phyloP scores from a whole-genome alignment of 2,888 invertebrate species.

The Lasius platythorax region DNA sequence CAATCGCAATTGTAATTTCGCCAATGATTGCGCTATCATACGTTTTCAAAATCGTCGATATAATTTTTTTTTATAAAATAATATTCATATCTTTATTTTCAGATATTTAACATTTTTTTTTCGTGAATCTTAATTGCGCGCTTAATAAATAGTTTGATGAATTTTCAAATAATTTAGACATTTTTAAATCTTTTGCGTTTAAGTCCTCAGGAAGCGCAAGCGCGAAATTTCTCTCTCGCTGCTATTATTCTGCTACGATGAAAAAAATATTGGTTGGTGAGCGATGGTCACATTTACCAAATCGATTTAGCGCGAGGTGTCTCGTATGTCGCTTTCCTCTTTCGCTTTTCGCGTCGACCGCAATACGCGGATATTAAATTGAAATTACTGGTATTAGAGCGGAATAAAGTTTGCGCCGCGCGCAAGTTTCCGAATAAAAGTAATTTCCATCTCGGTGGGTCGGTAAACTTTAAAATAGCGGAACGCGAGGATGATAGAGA shows the following conservation, averaged over 20 bases:
- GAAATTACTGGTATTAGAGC: slow-evolving; percentile 41
- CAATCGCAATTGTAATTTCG: slow-evolving; percentile 9
- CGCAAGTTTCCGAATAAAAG: slow-evolving; percentile 35
- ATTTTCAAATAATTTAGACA: background rate
- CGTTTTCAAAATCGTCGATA: too few relatives aligned
- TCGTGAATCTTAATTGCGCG: background rate
- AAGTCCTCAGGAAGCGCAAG: background rate
- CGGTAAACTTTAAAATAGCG: slow-evolving; percentile 47
- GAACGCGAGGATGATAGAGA: background rate
- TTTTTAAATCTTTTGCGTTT: background rate
- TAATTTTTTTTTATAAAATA: background rate
- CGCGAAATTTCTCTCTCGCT: background rate
- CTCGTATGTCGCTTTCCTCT: slow-evolving; percentile 27
- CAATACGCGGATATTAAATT: slow-evolving; percentile 48
- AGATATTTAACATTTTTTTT: background rate
- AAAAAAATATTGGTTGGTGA: background rate
- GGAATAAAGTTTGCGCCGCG: slow-evolving; percentile 36
- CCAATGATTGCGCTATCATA: background rate
- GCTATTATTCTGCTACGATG: background rate
- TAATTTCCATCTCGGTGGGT: slow-evolving; percentile 37
- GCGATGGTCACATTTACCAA: slow-evolving; percentile 9
- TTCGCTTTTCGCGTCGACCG: slow-evolving; percentile 41
- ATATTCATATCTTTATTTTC: background rate
- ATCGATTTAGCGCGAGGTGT: slow-evolving; percentile 34
- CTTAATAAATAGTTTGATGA: background rate